Percentiles rank a stretch among this genome's conserved stretches.
These are phyloP conservation scores for Regulus satrapa DNA, from an alignment of 2,113 vertebrate genomes.

Conservation along the genomic window DNA sequence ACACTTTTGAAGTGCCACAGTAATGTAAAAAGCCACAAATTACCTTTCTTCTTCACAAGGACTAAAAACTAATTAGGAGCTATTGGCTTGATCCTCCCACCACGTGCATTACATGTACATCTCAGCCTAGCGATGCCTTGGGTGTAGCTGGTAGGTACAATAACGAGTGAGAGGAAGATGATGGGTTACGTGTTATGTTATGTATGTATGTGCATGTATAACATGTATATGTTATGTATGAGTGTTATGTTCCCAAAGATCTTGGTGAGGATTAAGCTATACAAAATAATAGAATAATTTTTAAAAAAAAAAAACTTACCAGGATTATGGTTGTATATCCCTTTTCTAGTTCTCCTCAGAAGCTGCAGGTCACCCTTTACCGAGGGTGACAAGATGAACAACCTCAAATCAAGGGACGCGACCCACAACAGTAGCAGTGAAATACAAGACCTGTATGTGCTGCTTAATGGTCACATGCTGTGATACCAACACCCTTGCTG, in stretches of 20 bases:
- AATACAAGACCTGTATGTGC: neutral
- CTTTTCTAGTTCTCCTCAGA: neutral
- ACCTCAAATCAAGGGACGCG: neutral
- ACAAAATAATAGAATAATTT: neutral
- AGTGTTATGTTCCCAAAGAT: neutral
- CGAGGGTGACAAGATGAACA: neutral
- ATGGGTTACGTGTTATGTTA: no score
- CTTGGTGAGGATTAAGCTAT: neutral
- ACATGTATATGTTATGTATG: no score
- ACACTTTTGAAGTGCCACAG: neutral
- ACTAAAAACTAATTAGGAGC: neutral
- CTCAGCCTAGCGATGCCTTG: neutral
- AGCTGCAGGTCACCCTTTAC: neutral
- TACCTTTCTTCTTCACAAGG: neutral
- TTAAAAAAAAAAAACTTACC: neutral
- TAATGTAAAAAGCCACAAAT: neutral
- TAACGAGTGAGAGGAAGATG: neutral
- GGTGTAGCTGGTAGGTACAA: neutral
- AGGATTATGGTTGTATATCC: accelerated
- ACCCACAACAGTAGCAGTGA: neutral
- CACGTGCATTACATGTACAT: accelerated
- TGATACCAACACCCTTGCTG: neutral
- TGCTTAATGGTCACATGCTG: neutral
- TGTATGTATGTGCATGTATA: no score
- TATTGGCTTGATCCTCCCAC: neutral